These are phyloP conservation scores for Oscheius onirici DNA, from an alignment of 2,888 invertebrate species.

Conservation along the genomic window DNA sequence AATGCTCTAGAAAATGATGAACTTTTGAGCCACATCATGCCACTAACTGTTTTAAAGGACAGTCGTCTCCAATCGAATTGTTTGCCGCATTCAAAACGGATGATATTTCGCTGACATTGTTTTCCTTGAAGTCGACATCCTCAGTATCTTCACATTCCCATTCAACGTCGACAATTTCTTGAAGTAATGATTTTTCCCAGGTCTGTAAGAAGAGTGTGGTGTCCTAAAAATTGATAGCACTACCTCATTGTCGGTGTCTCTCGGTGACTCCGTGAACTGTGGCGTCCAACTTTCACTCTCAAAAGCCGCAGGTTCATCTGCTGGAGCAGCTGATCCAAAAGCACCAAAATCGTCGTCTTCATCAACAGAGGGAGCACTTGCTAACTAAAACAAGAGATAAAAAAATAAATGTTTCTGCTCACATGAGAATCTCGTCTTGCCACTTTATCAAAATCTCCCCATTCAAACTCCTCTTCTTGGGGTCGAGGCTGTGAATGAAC, in stretches of 20 bases:
- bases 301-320: background rate
- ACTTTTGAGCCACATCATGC: background rate
- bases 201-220: background rate
- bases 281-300: conserved; percentile 8
- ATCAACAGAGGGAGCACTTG: conserved; percentile 11
- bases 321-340: background rate
- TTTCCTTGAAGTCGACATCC: conserved; percentile 1
- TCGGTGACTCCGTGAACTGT: conserved; percentile 9
- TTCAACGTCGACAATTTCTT: conserved; percentile 10
- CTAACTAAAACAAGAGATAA: conserved; percentile 2
- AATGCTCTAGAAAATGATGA: conserved; percentile 32
- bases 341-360: conserved; percentile 21
- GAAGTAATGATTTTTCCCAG: background rate
- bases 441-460: conserved; percentile 60
- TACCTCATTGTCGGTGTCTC: background rate
- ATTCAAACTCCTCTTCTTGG: conserved; percentile 59
- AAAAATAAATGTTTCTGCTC: background rate
- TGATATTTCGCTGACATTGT: background rate
- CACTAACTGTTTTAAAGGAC: background rate
- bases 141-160: background rate
- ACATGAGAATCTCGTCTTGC: conserved; percentile 19
- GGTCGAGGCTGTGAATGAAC: conserved; percentile 7
- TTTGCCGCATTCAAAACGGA: conserved; percentile 4
- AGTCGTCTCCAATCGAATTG: background rate
- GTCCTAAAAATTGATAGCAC: background rate